Evolutionary conservation across 2,797 vertebrate species (phyloP).

Genomic region (Stomatorhinus walkeri): DNA sequence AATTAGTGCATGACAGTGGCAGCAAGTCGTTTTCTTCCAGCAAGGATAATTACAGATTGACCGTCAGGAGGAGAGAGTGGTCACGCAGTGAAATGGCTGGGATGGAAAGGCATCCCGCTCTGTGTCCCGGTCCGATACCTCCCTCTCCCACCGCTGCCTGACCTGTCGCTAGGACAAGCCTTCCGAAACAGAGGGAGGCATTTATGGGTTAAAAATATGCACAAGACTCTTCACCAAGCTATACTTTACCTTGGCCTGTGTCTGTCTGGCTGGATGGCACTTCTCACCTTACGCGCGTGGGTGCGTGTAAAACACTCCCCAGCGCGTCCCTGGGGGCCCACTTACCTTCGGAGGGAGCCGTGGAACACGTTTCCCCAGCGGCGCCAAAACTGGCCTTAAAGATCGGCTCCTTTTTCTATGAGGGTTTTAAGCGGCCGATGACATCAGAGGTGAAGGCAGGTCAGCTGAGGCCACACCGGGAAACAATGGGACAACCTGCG

Average conservation of each 20-base stretch:
- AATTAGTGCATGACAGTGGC: constrained; percentile 22
- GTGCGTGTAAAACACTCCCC: constrained; percentile 29
- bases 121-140: constrained; percentile 18
- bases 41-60: constrained; percentile 31
- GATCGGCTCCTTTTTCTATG: background rate
- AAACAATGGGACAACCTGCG: background rate
- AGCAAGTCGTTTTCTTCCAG: constrained; percentile 25
- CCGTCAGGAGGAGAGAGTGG: constrained; percentile 18
- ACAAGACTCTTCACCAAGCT: background rate
- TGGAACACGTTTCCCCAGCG: background rate
- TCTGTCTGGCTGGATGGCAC: background rate
- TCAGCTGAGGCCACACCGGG: background rate
- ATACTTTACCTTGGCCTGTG: background rate
- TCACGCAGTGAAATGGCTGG: constrained; percentile 14
- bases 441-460: background rate
- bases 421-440: background rate
- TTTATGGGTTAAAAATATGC: constrained; percentile 20
- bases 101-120: constrained; percentile 1
- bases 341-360: background rate
- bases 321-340: background rate
- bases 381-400: background rate
- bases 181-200: background rate
- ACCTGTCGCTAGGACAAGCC: constrained; percentile 13
- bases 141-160: background rate
- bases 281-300: constrained; percentile 31